Percentiles rank a stretch among this genome's conserved stretches.
Conservation (phyloP, 1,140 invertebrate species). For the Cylas formicarius region DNA sequence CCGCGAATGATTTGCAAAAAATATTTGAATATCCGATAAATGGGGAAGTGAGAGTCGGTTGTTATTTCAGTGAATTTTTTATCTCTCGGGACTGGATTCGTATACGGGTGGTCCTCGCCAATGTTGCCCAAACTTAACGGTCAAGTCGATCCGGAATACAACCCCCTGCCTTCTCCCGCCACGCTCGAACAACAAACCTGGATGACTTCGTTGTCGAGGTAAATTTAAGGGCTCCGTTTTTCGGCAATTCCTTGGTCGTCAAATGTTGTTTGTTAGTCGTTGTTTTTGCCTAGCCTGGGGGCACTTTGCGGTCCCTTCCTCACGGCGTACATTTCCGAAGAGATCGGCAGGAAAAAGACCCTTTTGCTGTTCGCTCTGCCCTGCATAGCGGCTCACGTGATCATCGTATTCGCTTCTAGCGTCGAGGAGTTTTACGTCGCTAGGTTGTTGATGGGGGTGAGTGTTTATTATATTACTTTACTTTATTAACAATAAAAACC, state of each 20-base stretch:
- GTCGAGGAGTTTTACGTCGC: conserved; percentile 19
- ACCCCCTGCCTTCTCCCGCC: not conserved
- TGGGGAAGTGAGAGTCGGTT: no score
- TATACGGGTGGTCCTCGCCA: not conserved
- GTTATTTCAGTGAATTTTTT: not conserved
- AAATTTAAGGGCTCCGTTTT: no score
- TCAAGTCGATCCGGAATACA: not conserved
- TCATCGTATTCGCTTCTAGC: conserved; percentile 16
- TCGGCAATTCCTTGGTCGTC: no score
- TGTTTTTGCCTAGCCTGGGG: conserved; percentile 16
- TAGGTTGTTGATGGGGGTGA: conserved; percentile 22
- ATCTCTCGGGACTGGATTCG: not conserved
- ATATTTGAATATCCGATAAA: no score
- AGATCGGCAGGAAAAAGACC: conserved; percentile 19
- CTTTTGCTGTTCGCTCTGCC: conserved; percentile 19
- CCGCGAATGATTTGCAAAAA: no score
- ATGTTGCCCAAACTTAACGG: not conserved
- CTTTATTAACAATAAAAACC: no score
- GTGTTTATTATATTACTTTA: no score
- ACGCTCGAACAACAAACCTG: not conserved
- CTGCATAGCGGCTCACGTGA: conserved; percentile 13
- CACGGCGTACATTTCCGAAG: conserved; percentile 6
- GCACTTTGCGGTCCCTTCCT: conserved; percentile 18
- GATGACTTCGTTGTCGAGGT: not conserved
- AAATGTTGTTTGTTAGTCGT: no score